Base-by-base conservation (phyloP, 2,113 vertebrate genomes). In the Plecotus auritus region DNA sequence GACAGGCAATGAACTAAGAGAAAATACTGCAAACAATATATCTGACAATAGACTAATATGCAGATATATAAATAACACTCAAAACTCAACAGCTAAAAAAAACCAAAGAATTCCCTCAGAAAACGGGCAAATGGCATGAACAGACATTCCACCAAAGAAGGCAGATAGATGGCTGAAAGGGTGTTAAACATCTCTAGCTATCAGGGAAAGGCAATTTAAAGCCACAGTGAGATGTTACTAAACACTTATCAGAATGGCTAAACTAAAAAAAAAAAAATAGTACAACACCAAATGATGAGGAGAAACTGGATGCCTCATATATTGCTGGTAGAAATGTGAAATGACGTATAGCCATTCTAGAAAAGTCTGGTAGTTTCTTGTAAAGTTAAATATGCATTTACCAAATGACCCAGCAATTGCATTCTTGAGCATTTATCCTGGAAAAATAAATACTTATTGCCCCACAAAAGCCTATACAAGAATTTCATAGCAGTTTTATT, bases 291-390 rank as follows among this genome's bases (percentile, higher is more conserved):
- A 89, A 66, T 89, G 30, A 89, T 61, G 12, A 49, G 70, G 23
- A 94, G 30, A 97, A 87, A 78, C 47, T 49, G 37, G 42, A 64
- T 83, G 64, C 47, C 13, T 73, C 35, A 69, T 14, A n/a, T 22
- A n/a, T 17, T 59, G 18, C 37, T 72, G 18, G 32, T 89, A 32
- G 69, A 64, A 89, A 77, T 73, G 64, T 47, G 85, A 94, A 93
- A 85, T 51, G 18, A n/a, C 42, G 77, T 32, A 70, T 1, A 61
- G 9, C 23, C 51, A 49, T 54, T 84, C 42, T 18, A 45, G 73
- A 85, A 96, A 97, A 88, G 11, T 51, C 86, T 30, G 76, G 26
- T 47, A 86, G 64, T 86, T 83, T 49, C 81, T 73, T 72, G 89
- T 14, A 72, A 83, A 92, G 88, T 20, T 49, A 80, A 56, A n/a